Conservation (phyloP, 2,888 invertebrate genomes). For the Papilio demoleus region DNA sequence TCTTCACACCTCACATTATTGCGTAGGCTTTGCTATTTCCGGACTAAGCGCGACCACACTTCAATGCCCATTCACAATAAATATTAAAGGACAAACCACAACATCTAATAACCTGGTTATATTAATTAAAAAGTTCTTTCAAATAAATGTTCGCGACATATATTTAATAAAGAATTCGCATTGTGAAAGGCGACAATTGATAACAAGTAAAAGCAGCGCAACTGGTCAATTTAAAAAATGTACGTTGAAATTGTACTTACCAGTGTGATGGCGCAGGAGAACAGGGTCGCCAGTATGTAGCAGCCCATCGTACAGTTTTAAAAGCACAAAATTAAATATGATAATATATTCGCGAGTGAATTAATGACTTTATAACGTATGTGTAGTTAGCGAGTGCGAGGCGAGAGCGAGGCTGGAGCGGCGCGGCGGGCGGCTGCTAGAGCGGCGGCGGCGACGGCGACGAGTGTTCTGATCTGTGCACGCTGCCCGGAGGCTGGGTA, state of each 20-base stretch:
- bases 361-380: not conserved
- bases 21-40: constrained; percentile 15
- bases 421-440: not conserved
- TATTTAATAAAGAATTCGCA: not conserved
- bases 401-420: too few species aligned
- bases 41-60: not conserved
- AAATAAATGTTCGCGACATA: not conserved
- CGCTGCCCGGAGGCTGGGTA: not conserved
- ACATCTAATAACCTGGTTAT: not conserved
- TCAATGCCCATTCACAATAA: constrained; percentile 11
- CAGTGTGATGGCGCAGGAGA: not conserved
- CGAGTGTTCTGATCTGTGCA: not conserved
- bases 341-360: not conserved
- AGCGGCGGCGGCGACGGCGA: not conserved
- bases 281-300: not conserved
- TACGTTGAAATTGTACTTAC: constrained; percentile 11
- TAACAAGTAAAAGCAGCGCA: not conserved
- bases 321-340: not conserved
- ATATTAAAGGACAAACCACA: not conserved
- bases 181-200: not conserved
- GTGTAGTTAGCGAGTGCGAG: not conserved
- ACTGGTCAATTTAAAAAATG: not conserved
- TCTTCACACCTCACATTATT: not conserved
- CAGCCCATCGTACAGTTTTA: not conserved
- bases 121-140: too few species aligned